Evolutionary conservation across 2,797 vertebrate species (phyloP), one percentile per base, ranked within the genome.

Genomic region (Spondyliosoma cantharus): DNA sequence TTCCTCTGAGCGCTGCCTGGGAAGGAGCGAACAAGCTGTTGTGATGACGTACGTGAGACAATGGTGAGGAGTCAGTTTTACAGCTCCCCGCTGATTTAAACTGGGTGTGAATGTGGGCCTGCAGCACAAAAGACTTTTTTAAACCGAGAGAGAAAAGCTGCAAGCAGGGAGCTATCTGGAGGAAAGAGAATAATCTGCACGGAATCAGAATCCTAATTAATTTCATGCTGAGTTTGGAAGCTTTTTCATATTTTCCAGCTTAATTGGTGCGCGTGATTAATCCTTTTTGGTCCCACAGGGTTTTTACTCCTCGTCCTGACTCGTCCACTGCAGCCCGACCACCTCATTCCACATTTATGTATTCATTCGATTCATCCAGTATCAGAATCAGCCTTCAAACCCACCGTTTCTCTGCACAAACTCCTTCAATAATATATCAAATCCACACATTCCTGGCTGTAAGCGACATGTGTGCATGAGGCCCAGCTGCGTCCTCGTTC

Each of bases 1-100:
- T 89, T 90, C 88, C 81, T 88, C 57, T 6, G 45, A 71, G 61
- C 7, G 60, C 73, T 78, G 75, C 79, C 63, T 46, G 59, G 84
- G 88, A 73, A 83, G 54, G 53, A 76, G 72, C 25, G 52, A 15
- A 52, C 72, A 52, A 73, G 79, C 87, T 71, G 84, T 1, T 46
- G 43, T 12, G 74, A 75, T 80, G 82, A 87, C 61, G 82, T 80
- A 32, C 29, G 9, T 3, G n/a, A 43, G 83, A 83, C 84, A 80
- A 80, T 74, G 58, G 69, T 0, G 58, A 81, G 79, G 79, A 85
- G 80, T 63, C 54, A 0, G 54, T 68, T 85, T 85, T 63, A 82
- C 60, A 5, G 72, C 79, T 65, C 75, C 81, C 70, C 3, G 24
- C 81, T 78, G 89, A 15, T 64, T 71, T 14, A 15, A 53, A 50